Base-by-base conservation (phyloP, 2,888 invertebrate species). In the Polyommatus icarus region DNA sequence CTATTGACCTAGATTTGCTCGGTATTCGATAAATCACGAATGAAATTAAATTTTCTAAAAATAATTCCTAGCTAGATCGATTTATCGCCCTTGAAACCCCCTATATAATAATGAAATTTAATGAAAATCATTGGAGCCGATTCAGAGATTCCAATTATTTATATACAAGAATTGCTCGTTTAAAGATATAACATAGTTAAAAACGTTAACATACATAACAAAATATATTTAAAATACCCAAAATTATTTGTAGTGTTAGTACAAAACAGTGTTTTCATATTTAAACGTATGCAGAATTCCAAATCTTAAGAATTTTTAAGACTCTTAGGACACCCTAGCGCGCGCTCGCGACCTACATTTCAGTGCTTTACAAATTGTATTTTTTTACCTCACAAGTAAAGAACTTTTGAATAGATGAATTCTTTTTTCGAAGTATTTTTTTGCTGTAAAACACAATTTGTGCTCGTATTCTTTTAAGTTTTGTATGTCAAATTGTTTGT, bases 271-370 rank as follows among this genome's bases (percentile, higher is more conserved):
- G 61, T 29, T 40, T 40, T 20, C n/a, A 72, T 40, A 20, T 72
- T 40, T 36, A 40, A 40, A 72, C 36, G 40, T 40, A 72, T 72
- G 36, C 72, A 72, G 10, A 40, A 20, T 72, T 72, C 40, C 36
- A 72, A 72, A 72, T 40, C 72, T 72, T 72, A 40, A 72, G 72
- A 72, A 72, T 72, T 67, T 67, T 29, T 29, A 67, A 67, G 67
- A 67, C 29, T 67, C 67, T 67, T 15, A 67, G 67, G 67, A 67
- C 67, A 32, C 67, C 67, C 29, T 29, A 10, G 40, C 10, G 72
- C 40, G 18, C n/a, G 36, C 40, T 36, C 40, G 72, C 7, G 72
- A 40, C 72, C 72, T 40, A 72, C 18, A 40, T 72, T 18, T 72
- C 20, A 72, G 71, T 40, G 18, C 54, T 54, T 72, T 40, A 20